Evolutionary conservation across 1,140 invertebrate species (phyloP).

Genomic region (Aphaenogaster rudis): DNA sequence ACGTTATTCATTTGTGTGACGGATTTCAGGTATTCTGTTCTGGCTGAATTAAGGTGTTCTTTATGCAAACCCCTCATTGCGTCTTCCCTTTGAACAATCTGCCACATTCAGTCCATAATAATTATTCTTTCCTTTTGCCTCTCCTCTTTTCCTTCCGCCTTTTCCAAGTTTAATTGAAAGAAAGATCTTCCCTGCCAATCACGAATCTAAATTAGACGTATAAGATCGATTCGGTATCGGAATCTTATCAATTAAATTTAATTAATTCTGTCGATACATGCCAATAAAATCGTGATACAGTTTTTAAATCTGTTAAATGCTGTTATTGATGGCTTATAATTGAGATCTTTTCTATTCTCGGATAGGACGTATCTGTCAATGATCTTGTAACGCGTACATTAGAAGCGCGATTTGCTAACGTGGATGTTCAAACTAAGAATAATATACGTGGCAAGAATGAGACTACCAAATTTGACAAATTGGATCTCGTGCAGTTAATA

Average conservation of each 20-base stretch:
- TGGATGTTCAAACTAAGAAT: conserved; percentile 13
- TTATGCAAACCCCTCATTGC: conserved; percentile 1
- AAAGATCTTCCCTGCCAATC: conserved; percentile 19
- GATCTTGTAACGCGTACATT: background rate
- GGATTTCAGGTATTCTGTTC: background rate
- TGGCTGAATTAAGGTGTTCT: conserved; percentile 19
- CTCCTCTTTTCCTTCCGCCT: background rate
- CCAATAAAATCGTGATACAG: background rate
- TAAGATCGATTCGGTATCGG: conserved; percentile 4
- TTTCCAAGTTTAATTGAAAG: conserved; percentile 46
- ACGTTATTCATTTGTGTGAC: conserved; percentile 17
- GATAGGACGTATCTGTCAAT: background rate
- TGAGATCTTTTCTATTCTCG: background rate
- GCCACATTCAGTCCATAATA: conserved; percentile 22
- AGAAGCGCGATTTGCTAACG: background rate
- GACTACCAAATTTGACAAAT: conserved; percentile 26
- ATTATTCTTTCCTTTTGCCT: conserved; percentile 17
- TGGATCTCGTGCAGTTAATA: conserved; percentile 4
- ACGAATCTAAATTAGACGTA: background rate
- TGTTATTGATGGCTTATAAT: background rate
- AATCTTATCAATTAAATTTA: conserved; percentile 38
- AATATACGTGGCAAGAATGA: background rate
- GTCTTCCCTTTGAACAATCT: background rate
- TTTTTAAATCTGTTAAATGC: background rate
- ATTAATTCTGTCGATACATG: background rate